Percentiles rank a stretch among this genome's conserved stretches.
These are phyloP conservation scores for Drosophila mojavensis DNA, from an alignment of 1,140 invertebrate genomes.

Conservation along the genomic window DNA sequence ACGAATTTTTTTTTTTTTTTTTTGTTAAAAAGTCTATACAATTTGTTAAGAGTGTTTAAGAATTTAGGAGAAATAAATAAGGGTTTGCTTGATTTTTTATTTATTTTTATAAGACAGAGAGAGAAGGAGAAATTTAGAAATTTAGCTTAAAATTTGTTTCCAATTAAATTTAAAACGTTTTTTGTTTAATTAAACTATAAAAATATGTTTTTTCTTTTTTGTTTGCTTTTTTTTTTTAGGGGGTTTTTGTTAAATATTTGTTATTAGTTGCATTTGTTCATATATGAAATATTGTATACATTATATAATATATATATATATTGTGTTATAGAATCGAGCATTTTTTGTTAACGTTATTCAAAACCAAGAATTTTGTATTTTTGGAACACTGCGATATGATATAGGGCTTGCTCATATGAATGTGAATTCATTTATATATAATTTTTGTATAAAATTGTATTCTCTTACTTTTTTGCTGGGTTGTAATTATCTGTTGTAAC, in stretches of 20 bases:
- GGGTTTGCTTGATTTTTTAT: slow-evolving; percentile 17
- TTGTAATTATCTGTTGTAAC: slow-evolving; percentile 54
- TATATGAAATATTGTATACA: slow-evolving; percentile 54
- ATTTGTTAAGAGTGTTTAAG: slow-evolving; percentile 66
- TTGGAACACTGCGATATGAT: slow-evolving; percentile 36
- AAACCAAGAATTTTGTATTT: slow-evolving; percentile 6
- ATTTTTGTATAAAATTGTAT: slow-evolving; percentile 62
- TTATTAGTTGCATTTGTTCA: slow-evolving; percentile 44
- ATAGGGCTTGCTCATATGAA: slow-evolving; percentile 28
- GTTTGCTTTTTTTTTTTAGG: slow-evolving; percentile 12
- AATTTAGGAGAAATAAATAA: slow-evolving; percentile 37
- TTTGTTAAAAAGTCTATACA: slow-evolving; percentile 70
- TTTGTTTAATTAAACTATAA: slow-evolving; percentile 48
- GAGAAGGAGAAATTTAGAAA: slow-evolving; percentile 49
- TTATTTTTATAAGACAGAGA: slow-evolving; percentile 43
- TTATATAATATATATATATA: slow-evolving; percentile 47
- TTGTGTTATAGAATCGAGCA: slow-evolving; percentile 12
- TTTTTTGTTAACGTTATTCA: slow-evolving; percentile 5
- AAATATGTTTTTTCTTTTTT: slow-evolving; percentile 26
- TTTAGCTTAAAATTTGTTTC: slow-evolving; percentile 44
- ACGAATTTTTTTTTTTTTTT: slow-evolving; percentile 39
- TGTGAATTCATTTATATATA: slow-evolving; percentile 9
- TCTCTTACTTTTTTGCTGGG: slow-evolving; percentile 24
- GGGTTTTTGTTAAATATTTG: slow-evolving; percentile 36
- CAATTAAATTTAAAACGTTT: slow-evolving; percentile 47